Evolutionary conservation across 2,113 vertebrate species (phyloP).

Genomic region (Stictonetta naevosa): DNA sequence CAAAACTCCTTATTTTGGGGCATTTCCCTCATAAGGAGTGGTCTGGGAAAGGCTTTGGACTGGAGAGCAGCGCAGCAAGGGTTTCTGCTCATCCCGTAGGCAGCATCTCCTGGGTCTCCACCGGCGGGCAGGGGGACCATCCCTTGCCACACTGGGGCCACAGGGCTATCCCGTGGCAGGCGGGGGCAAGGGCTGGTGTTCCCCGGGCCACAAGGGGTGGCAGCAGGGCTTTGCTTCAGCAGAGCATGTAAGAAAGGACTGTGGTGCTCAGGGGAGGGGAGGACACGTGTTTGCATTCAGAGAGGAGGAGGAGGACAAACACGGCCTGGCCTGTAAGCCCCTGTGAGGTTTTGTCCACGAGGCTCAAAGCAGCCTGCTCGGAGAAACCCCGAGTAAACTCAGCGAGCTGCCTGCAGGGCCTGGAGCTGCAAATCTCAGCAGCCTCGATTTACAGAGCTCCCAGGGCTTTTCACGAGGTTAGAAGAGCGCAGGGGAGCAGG

Average conservation of each 20-base stretch:
- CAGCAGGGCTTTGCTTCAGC: neutral
- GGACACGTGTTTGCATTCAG: neutral
- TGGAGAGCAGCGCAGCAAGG: rapidly evolving
- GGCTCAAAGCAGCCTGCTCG: neutral
- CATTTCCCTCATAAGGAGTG: neutral
- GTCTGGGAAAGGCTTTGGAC: neutral
- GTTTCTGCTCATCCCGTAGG: neutral
- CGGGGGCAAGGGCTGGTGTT: too few species aligned
- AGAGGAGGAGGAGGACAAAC: neutral
- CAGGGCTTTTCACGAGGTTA: conserved; percentile 29
- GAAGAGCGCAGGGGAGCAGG: neutral
- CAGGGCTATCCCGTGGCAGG: too few species aligned
- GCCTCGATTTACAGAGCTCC: conserved; percentile 40
- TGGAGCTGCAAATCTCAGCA: conserved; percentile 39
- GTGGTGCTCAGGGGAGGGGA: neutral
- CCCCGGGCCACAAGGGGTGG: neutral
- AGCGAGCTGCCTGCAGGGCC: neutral
- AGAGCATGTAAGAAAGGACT: neutral
- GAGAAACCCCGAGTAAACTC: conserved; percentile 11
- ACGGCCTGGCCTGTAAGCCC: rapidly evolving
- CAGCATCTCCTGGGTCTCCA: neutral
- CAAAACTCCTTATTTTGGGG: neutral
- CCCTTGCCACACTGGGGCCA: neutral
- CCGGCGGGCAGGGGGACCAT: neutral
- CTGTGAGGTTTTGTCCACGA: neutral